Percentiles rank a stretch among this genome's conserved stretches.
These are phyloP conservation scores for Pedionomus torquatus DNA, from an alignment of 2,113 vertebrate species.

Conservation along the genomic window DNA sequence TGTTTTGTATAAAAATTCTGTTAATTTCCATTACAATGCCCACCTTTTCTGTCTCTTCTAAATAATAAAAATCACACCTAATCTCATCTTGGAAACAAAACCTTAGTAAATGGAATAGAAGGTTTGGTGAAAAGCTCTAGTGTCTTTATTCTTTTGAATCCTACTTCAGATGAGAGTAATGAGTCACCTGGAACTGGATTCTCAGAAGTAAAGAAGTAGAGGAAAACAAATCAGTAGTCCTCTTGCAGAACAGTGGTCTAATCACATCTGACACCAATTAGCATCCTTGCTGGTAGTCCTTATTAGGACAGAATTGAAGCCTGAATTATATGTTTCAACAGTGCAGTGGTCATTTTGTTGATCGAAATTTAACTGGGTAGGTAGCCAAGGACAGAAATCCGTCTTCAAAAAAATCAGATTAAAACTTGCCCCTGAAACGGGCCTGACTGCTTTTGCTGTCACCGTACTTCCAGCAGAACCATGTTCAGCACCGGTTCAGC, in stretches of 20 bases:
- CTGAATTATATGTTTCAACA: neutral
- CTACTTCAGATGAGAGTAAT: neutral
- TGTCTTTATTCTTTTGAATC: neutral
- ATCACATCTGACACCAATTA: slow-evolving; percentile 39
- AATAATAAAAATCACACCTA: neutral
- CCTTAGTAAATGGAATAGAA: neutral
- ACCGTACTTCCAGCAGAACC: neutral
- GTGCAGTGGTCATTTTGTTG: neutral
- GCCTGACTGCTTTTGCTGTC: neutral
- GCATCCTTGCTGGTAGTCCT: neutral
- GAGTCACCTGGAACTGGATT: neutral
- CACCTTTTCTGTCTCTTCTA: neutral
- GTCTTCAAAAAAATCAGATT: neutral
- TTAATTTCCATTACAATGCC: neutral
- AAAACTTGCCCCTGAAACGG: neutral
- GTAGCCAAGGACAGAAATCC: neutral
- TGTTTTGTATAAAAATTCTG: neutral
- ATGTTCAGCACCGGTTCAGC: neutral
- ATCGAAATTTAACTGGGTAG: neutral
- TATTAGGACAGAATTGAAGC: neutral
- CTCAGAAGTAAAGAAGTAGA: neutral
- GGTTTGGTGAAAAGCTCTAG: neutral
- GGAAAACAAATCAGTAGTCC: neutral
- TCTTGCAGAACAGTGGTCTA: slow-evolving; percentile 20
- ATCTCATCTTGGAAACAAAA: neutral